Evolutionary conservation across 2,888 invertebrate genomes (phyloP).

Genomic region (Diplazon laetatorius): DNA sequence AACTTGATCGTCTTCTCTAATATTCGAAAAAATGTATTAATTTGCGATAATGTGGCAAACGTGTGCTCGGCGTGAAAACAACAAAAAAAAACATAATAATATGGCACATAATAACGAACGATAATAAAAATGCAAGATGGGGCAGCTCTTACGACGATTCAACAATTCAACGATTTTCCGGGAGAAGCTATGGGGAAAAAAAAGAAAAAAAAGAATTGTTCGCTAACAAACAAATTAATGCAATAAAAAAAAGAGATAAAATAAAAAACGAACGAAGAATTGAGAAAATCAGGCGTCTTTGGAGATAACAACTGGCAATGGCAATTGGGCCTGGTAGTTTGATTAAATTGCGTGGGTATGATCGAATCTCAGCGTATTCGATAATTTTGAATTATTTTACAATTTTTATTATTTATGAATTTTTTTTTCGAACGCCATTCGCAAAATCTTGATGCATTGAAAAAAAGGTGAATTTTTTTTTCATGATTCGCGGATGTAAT

Average conservation of each 20-base stretch:
- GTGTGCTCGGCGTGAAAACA: constrained; percentile 48
- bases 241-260: not conserved
- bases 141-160: constrained; percentile 47
- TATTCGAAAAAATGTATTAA: constrained; percentile 26
- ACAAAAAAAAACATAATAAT: no score
- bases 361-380: constrained; percentile 34
- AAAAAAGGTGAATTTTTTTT: constrained; percentile 22
- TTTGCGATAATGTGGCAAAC: constrained; percentile 51
- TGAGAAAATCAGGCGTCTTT: constrained; percentile 66
- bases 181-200: not conserved
- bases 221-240: constrained; percentile 1
- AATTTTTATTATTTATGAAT: constrained; percentile 3
- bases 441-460: constrained; percentile 4
- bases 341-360: constrained; percentile 51
- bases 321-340: constrained; percentile 52
- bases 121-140: constrained; percentile 62
- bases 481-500: constrained; percentile 5
- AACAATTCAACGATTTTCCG: constrained; percentile 18
- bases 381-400: not conserved
- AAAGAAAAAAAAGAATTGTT: not conserved
- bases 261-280: constrained; percentile 4
- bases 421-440: not conserved
- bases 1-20: no score
- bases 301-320: constrained; percentile 75
- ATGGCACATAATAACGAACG: constrained; percentile 62